Conservation (phyloP, 2,113 vertebrate genomes). For the Macrotus californicus region DNA sequence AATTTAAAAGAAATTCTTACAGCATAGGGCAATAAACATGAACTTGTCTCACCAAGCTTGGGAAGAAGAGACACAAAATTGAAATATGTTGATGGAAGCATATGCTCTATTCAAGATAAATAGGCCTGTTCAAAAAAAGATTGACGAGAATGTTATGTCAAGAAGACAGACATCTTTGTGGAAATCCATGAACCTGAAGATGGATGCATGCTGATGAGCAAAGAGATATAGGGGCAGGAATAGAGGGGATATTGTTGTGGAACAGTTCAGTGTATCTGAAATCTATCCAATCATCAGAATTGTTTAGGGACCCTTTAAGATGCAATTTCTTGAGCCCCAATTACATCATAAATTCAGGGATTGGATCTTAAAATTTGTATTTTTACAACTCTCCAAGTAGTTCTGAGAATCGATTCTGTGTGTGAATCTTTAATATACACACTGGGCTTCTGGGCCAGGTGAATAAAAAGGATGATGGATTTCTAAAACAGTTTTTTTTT, state of each 20-base stretch:
- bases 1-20: conserved; percentile 54
- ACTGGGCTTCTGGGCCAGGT: neutral
- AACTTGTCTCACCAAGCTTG: conserved; percentile 36
- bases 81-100: conserved; percentile 35
- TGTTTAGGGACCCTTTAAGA: neutral
- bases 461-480: neutral
- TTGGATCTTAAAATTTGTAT: neutral
- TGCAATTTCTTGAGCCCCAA: neutral
- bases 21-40: conserved; percentile 42
- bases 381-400: neutral
- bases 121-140: neutral
- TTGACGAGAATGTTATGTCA: neutral
- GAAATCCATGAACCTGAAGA: neutral
- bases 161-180: conserved; percentile 27
- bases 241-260: neutral
- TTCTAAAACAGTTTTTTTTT: neutral
- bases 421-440: neutral
- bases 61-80: conserved; percentile 41
- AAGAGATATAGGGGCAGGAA: neutral
- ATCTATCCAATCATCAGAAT: neutral
- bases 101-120: conserved; percentile 38
- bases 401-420: neutral
- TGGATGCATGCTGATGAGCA: neutral
- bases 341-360: neutral
- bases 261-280: neutral